Percentiles rank a stretch among this genome's conserved stretches.
These are phyloP conservation scores for Ophioninae sp. DNA, from an alignment of 2,888 invertebrate species.

Conservation along the genomic window DNA sequence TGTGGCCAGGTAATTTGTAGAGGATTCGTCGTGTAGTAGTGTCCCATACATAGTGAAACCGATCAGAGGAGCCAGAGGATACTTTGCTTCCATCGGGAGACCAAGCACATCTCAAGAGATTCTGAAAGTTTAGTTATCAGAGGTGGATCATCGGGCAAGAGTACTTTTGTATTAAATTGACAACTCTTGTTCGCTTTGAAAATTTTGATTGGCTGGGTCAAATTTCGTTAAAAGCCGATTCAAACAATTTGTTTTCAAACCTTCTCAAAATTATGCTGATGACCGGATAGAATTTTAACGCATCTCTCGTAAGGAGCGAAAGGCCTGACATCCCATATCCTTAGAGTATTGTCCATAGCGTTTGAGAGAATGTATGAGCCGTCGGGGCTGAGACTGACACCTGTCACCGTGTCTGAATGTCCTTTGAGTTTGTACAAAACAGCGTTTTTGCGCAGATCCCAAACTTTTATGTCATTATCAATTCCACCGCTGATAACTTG, in stretches of 20 bases:
- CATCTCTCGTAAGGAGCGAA: constrained; percentile 97
- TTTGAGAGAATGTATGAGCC: constrained; percentile 96
- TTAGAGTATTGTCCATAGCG: constrained; percentile 97
- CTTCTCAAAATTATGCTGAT: constrained; percentile 99
- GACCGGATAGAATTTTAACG: constrained; percentile 94
- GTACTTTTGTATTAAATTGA: not conserved
- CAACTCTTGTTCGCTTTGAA: no score
- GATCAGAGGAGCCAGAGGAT: constrained; percentile 96
- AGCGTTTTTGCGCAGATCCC: constrained; percentile 96
- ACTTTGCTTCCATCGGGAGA: constrained; percentile 96
- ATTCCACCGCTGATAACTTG: constrained; percentile 97
- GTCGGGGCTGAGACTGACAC: constrained; percentile 90
- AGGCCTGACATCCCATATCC: constrained; percentile 98
- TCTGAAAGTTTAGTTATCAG: constrained; percentile 80
- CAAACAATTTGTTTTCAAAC: constrained; percentile 72
- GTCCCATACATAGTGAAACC: constrained; percentile 98
- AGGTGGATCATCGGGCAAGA: not conserved
- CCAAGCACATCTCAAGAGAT: constrained; percentile 96
- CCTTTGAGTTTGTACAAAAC: constrained; percentile 93
- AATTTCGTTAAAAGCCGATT: not conserved
- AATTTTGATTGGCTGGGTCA: not conserved
- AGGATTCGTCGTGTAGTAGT: constrained; percentile 94
- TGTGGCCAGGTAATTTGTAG: constrained; percentile 98
- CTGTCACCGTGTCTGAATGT: constrained; percentile 98
- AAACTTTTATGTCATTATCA: constrained; percentile 98